Percentiles rank a stretch among this genome's conserved stretches.
Conservation (phyloP, 1,140 invertebrate genomes). For the Drosophila micromelanica region DNA sequence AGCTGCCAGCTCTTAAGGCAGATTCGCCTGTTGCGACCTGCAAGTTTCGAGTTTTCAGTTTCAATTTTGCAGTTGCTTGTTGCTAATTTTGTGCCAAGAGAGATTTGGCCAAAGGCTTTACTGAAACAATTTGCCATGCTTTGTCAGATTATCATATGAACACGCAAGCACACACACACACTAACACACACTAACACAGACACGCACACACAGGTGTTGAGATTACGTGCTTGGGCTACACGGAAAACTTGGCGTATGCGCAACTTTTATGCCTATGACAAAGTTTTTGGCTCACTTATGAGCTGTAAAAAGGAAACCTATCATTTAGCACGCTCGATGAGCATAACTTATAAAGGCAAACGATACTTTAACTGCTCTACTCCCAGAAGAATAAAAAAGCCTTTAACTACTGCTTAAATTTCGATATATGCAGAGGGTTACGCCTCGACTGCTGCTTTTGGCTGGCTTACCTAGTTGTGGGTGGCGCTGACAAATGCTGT, state of each 20-base stretch:
- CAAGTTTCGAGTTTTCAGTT: slow-evolving; percentile 35
- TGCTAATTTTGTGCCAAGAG: slow-evolving; percentile 26
- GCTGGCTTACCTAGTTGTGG: slow-evolving; percentile 32
- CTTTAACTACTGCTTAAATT: slow-evolving; percentile 12
- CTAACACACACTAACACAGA: not conserved
- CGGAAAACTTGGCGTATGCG: slow-evolving; percentile 27
- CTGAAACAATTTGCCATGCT: slow-evolving; percentile 52
- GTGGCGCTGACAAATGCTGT: slow-evolving; percentile 72
- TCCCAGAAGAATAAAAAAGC: not conserved
- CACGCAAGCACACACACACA: slow-evolving; percentile 14
- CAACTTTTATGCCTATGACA: slow-evolving; percentile 39
- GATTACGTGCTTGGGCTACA: slow-evolving; percentile 36
- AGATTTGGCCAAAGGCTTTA: slow-evolving; percentile 67
- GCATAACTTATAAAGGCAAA: slow-evolving; percentile 15
- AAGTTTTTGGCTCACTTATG: slow-evolving; percentile 33
- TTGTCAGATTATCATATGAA: slow-evolving; percentile 55
- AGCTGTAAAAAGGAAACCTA: slow-evolving; percentile 15
- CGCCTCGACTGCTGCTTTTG: slow-evolving; percentile 26
- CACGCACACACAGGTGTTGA: slow-evolving; percentile 55
- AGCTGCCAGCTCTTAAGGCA: slow-evolving; percentile 33
- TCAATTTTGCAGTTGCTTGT: not conserved
- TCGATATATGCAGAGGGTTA: not conserved
- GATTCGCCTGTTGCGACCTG: slow-evolving; percentile 43
- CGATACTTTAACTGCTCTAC: slow-evolving; percentile 30
- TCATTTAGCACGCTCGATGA: slow-evolving; percentile 1